These are phyloP conservation scores for Hiodon tergisus DNA, from an alignment of 2,113 vertebrate species.

Conservation along the genomic window DNA sequence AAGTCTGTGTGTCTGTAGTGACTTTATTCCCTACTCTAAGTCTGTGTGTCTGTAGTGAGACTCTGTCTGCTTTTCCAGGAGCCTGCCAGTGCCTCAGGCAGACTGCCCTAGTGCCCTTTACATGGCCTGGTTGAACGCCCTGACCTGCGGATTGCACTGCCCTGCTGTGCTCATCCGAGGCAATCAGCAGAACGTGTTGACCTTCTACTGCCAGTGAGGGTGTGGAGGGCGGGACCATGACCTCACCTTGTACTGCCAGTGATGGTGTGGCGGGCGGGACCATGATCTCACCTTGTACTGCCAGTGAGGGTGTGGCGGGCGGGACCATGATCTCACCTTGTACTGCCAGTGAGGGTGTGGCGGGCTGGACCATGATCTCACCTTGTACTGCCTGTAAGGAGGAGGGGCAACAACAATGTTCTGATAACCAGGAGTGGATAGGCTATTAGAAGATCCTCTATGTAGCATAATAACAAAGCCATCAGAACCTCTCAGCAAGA, in stretches of 20 bases:
- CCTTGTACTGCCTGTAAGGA: not conserved
- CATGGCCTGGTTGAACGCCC: conserved; percentile 61
- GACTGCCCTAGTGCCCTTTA: conserved; percentile 60
- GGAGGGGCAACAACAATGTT: too few relatives aligned
- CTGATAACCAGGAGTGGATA: too few relatives aligned
- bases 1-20: not conserved
- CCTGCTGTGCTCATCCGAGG: conserved; percentile 56
- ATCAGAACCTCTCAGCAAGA: not conserved
- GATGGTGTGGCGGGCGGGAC: not conserved
- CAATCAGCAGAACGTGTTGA: conserved; percentile 65
- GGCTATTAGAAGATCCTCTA: too few relatives aligned
- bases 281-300: not conserved
- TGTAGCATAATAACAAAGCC: too few relatives aligned
- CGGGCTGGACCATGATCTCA: not conserved
- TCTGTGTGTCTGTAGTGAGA: not conserved
- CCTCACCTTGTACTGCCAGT: not conserved
- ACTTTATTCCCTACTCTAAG: not conserved
- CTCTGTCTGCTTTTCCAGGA: conserved; percentile 40
- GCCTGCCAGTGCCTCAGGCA: conserved; percentile 54
- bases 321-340: not conserved
- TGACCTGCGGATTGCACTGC: conserved; percentile 55
- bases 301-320: not conserved
- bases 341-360: not conserved
- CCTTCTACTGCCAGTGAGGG: conserved; percentile 60
- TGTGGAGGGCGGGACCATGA: too few relatives aligned